These are phyloP conservation scores for Trichogramma evanescens DNA, from an alignment of 2,888 invertebrate genomes.

Conservation along the genomic window DNA sequence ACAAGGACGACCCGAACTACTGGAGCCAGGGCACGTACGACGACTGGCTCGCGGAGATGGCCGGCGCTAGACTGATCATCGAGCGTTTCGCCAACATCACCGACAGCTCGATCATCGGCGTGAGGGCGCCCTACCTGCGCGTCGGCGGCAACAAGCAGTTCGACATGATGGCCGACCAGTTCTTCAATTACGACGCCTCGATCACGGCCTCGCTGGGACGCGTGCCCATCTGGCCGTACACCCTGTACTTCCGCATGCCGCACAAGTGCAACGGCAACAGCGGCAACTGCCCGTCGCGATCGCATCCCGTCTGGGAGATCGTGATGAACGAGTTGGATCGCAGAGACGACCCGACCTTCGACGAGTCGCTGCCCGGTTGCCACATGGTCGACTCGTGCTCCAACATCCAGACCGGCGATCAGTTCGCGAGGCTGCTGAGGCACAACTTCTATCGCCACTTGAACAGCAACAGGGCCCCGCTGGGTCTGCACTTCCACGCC, in stretches of 20 bases:
- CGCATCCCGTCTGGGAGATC: conserved; percentile 94
- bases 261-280: conserved; percentile 93
- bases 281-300: conserved; percentile 80
- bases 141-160: conserved; percentile 93
- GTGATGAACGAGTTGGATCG: conserved; percentile 92
- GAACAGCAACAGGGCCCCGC: conserved; percentile 85
- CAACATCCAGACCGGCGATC: conserved; percentile 84
- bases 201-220: conserved; percentile 83
- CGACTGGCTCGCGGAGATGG: conserved; percentile 93
- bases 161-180: conserved; percentile 94
- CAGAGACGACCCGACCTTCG: conserved; percentile 88
- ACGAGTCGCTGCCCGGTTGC: conserved; percentile 88
- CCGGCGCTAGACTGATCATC: conserved; percentile 77
- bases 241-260: conserved; percentile 92
- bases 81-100: conserved; percentile 88
- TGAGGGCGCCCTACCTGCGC: conserved; percentile 80
- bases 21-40: conserved; percentile 71
- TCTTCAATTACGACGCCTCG: conserved; percentile 90
- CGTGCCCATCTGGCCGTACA: conserved; percentile 95
- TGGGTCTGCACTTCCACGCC: conserved; percentile 89
- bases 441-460: conserved; percentile 94
- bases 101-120: conserved; percentile 76
- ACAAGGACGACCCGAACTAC: conserved; percentile 86
- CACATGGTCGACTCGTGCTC: conserved; percentile 93
- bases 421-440: conserved; percentile 80